Percentiles rank a stretch among this genome's conserved stretches.
Conservation (phyloP, 2,113 vertebrate species). For the Vicugna pacos region DNA sequence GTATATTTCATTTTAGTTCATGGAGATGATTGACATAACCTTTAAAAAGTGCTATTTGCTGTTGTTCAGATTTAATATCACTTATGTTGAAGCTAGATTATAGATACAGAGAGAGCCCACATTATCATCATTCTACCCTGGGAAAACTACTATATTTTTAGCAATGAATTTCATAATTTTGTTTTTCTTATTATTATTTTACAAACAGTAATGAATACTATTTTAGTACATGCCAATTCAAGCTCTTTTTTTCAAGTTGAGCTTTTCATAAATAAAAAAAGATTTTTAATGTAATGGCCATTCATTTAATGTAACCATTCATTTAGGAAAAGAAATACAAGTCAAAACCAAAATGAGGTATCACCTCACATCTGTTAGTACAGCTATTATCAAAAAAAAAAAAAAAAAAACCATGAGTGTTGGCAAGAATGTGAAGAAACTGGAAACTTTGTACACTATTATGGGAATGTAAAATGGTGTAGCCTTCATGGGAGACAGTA, state of each 20-base stretch:
- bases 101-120: neutral
- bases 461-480: neutral
- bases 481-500: neutral
- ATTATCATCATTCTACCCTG: neutral
- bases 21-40: conserved; percentile 46
- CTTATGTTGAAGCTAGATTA: conserved; percentile 36
- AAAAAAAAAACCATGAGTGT: neutral
- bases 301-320: neutral
- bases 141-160: conserved; percentile 8
- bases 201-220: neutral
- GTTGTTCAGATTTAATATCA: conserved; percentile 48
- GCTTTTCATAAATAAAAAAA: neutral
- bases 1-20: conserved; percentile 52
- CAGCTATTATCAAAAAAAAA: neutral
- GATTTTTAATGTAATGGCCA: neutral
- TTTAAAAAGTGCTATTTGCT: conserved; percentile 63
- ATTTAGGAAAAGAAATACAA: conserved; percentile 22
- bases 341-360: neutral
- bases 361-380: neutral
- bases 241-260: neutral
- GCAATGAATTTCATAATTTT: conserved; percentile 31
- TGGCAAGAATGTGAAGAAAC: neutral
- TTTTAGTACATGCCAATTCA: neutral
- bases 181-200: neutral
- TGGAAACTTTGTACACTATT: neutral